Evolutionary conservation across 2,797 vertebrate genomes (phyloP).

Genomic region (Mormyrops attenuatus): DNA sequence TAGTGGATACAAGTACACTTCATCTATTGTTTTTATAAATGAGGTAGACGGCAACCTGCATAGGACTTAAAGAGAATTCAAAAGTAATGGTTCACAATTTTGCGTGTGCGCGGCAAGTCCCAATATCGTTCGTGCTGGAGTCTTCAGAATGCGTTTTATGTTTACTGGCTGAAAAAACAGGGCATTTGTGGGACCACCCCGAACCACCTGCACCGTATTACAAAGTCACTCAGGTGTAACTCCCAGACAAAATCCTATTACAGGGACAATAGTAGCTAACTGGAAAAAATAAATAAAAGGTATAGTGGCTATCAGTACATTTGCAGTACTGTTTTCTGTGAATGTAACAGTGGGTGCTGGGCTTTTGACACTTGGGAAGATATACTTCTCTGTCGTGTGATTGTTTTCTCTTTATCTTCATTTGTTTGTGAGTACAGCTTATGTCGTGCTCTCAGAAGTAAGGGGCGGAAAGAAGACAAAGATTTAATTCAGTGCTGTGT

Average conservation of each 20-base stretch:
- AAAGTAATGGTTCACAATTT: background rate
- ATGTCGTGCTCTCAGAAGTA: background rate
- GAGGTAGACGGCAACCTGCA: background rate
- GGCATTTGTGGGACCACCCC: background rate
- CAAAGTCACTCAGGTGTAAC: background rate
- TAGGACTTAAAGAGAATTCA: background rate
- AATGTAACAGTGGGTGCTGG: background rate
- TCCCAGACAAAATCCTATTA: slow-evolving; percentile 2
- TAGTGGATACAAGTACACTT: background rate
- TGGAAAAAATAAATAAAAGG: background rate
- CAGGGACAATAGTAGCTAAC: background rate
- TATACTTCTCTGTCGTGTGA: background rate
- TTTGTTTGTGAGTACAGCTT: background rate
- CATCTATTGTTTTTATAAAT: background rate
- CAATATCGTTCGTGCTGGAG: background rate
- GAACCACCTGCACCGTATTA: background rate
- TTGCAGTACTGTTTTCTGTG: background rate
- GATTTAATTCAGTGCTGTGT: background rate
- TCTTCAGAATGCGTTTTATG: background rate
- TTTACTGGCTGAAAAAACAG: background rate
- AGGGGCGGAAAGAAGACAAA: background rate
- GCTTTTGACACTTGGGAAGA: background rate
- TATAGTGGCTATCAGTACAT: background rate
- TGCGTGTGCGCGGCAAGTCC: background rate
- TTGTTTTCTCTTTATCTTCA: background rate